Evolutionary conservation across 2,113 vertebrate species (phyloP).

Genomic region (Chrysochloris asiatica): DNA sequence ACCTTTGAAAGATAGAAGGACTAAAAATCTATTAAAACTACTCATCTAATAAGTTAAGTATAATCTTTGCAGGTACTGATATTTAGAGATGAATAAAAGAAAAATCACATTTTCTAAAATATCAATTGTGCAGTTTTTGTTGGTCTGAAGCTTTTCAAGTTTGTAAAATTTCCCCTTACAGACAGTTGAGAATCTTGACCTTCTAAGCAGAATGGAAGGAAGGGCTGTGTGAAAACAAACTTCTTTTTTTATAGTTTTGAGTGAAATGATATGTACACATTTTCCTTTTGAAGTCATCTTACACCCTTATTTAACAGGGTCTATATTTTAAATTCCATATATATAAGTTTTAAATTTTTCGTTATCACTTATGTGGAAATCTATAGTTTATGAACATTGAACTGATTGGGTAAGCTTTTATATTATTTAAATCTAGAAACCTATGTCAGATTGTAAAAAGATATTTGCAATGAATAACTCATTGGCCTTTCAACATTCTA

Average conservation of each 20-base stretch:
- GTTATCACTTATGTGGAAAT: not conserved
- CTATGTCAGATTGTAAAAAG: no score
- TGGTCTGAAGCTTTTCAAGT: slow-evolving; percentile 32
- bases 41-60: slow-evolving; percentile 25
- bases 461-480: no score
- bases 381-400: not conserved
- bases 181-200: slow-evolving; percentile 13
- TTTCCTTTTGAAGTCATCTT: slow-evolving; percentile 23
- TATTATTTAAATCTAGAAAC: slow-evolving; percentile 2
- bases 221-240: slow-evolving; percentile 44
- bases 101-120: slow-evolving; percentile 51
- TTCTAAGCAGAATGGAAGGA: not conserved
- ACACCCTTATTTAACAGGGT: not conserved
- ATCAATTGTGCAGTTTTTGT: slow-evolving; percentile 54
- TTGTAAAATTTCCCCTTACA: slow-evolving; percentile 30
- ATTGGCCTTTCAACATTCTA: no score
- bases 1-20: slow-evolving; percentile 29
- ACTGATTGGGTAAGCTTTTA: not conserved
- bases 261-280: not conserved
- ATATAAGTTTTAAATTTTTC: not conserved
- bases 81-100: slow-evolving; percentile 59
- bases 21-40: slow-evolving; percentile 41
- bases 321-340: slow-evolving; percentile 1
- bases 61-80: slow-evolving; percentile 8
- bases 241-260: not conserved